Percentiles rank a stretch among this genome's conserved stretches.
phyloP scores from a whole-genome alignment of 2,888 invertebrate species.

The Tachina fera region DNA sequence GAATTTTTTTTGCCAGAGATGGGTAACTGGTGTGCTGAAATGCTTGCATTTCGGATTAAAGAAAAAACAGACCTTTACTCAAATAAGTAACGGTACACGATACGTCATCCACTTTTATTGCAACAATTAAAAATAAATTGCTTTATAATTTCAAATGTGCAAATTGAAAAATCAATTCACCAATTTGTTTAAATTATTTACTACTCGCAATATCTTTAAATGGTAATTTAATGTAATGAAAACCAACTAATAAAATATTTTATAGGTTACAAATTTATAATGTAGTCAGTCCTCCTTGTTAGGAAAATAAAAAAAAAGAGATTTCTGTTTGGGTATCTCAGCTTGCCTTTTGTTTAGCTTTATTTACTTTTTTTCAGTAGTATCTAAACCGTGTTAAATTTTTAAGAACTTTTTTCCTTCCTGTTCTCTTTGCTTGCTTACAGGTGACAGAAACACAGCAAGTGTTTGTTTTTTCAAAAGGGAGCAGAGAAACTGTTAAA shows the following conservation, averaged over 20 bases:
- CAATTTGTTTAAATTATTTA: not conserved
- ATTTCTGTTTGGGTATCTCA: not conserved
- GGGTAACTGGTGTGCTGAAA: too few relatives aligned
- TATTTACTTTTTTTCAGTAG: conserved; percentile 2
- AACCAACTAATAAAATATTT: conserved; percentile 55
- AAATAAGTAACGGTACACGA: too few relatives aligned
- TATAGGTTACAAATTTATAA: conserved; percentile 56
- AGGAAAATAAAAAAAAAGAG: not conserved
- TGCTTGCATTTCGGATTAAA: too few relatives aligned
- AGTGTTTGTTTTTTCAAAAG: not conserved
- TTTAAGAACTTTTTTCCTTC: conserved; percentile 60
- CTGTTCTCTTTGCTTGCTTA: conserved; percentile 24
- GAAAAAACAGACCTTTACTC: too few relatives aligned
- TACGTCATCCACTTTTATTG: too few relatives aligned
- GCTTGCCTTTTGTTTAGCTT: not conserved
- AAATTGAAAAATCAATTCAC: too few relatives aligned
- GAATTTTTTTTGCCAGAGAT: too few relatives aligned
- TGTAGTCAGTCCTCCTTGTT: conserved; percentile 6
- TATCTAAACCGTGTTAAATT: conserved; percentile 64
- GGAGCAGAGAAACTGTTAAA: not conserved
- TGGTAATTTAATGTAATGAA: conserved; percentile 40
- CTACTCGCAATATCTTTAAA: not conserved
- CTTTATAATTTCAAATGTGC: too few relatives aligned
- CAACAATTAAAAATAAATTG: too few relatives aligned
- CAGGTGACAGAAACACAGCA: conserved; percentile 51